phyloP scores from a whole-genome alignment of 2,797 vertebrate genomes.

The Sebastes melanostomus region DNA sequence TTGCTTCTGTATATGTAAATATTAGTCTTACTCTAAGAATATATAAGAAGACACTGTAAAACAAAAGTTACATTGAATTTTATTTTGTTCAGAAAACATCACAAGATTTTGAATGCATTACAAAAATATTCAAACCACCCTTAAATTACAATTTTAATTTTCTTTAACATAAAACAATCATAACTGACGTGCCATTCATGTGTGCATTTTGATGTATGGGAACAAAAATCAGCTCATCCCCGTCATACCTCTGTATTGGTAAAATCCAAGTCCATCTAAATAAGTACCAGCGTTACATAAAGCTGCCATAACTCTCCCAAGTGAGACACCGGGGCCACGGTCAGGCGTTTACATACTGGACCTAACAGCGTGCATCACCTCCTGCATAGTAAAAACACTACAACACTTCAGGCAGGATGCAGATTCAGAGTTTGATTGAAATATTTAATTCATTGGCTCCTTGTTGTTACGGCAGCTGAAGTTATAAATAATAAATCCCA shows the following conservation, averaged over 20 bases:
- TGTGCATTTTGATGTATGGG: not conserved
- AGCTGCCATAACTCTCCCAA: slow-evolving; percentile 36
- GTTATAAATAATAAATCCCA: not conserved
- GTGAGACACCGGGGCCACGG: slow-evolving; percentile 17
- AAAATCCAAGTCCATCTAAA: slow-evolving; percentile 20
- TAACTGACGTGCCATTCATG: not conserved
- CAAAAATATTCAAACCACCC: slow-evolving; percentile 40
- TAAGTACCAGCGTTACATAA: slow-evolving; percentile 33
- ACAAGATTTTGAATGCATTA: slow-evolving; percentile 9
- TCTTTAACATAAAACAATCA: slow-evolving; percentile 21
- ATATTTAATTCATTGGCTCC: not conserved
- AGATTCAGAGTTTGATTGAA: not conserved
- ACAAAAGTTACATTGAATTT: not conserved
- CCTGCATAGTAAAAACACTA: slow-evolving; percentile 6
- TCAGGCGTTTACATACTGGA: slow-evolving; percentile 6
- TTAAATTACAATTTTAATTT: slow-evolving; percentile 18
- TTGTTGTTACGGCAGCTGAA: not conserved
- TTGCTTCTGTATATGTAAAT: not conserved
- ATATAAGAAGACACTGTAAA: not conserved
- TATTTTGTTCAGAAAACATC: slow-evolving; percentile 33
- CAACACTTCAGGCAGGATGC: not conserved
- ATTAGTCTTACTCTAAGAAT: too few relatives aligned
- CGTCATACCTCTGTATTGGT: not conserved
- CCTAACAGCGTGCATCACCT: slow-evolving; percentile 3
- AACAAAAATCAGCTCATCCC: not conserved